These are phyloP conservation scores for Hyalella azteca DNA, from an alignment of 2,888 invertebrate genomes.

Conservation along the genomic window DNA sequence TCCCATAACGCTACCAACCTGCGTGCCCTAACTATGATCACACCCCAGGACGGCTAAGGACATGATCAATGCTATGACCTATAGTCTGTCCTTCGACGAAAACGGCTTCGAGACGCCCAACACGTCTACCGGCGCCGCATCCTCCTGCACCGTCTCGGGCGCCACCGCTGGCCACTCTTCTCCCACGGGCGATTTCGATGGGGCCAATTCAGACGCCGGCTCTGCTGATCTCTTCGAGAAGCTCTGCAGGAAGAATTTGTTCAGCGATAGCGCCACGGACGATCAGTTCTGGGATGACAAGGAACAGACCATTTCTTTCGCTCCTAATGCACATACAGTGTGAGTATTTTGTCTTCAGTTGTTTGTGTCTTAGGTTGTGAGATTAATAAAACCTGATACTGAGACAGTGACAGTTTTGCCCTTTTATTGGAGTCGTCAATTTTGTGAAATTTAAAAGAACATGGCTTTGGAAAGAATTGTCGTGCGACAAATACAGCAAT, in stretches of 20 bases:
- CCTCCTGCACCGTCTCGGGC: not conserved
- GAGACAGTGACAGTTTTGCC: no score
- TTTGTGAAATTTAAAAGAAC: no score
- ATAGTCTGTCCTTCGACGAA: slow-evolving; percentile 31
- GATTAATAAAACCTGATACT: no score
- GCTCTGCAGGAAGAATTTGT: slow-evolving; percentile 9
- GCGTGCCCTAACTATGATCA: not conserved
- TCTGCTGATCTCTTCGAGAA: slow-evolving; percentile 30
- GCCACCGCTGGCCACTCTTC: slow-evolving; percentile 13
- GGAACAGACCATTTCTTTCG: slow-evolving; percentile 27
- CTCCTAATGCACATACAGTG: slow-evolving; percentile 9
- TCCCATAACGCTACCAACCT: slow-evolving; percentile 6
- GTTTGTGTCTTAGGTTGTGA: not conserved
- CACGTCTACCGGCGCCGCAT: not conserved
- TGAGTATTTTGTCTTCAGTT: not conserved
- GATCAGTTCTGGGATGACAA: slow-evolving; percentile 28
- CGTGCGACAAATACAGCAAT: no score
- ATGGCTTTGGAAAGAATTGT: no score
- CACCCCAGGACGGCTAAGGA: slow-evolving; percentile 5
- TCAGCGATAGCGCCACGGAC: not conserved
- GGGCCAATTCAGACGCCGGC: not conserved
- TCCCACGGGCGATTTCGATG: slow-evolving; percentile 12
- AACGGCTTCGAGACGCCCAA: slow-evolving; percentile 16
- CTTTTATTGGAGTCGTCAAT: no score
- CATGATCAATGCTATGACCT: slow-evolving; percentile 29